Percentiles rank a stretch among this genome's conserved stretches.
Conservation (phyloP, 2,113 vertebrate genomes). For the Halichoerus grypus region DNA sequence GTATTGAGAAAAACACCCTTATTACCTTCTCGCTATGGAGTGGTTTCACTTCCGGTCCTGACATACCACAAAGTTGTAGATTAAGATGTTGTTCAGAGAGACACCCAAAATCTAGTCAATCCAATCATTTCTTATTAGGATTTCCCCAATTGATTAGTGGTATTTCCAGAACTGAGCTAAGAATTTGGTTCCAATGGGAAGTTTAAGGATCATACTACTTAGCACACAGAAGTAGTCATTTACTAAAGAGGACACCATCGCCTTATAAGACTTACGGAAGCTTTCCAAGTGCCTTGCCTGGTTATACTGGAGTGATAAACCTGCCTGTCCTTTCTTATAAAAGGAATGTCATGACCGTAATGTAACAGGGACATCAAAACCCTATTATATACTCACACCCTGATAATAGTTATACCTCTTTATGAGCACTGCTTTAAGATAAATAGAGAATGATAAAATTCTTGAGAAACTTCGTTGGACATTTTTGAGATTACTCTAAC, state of each 20-base stretch:
- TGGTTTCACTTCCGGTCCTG: not conserved
- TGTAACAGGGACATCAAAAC: not conserved
- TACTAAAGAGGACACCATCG: constrained; percentile 44
- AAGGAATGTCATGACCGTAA: not conserved
- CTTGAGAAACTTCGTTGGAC: not conserved
- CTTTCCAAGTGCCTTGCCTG: not conserved
- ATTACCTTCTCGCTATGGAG: not conserved
- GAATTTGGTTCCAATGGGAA: not conserved
- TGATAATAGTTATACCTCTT: not conserved
- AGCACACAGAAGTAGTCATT: not conserved
- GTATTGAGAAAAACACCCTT: not conserved
- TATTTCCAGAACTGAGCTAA: constrained; percentile 38
- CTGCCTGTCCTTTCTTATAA: not conserved
- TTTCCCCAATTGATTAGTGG: not conserved
- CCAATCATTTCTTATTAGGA: not conserved
- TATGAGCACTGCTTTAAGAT: not conserved
- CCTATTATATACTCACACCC: not conserved
- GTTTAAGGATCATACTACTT: not conserved
- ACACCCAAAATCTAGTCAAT: not conserved
- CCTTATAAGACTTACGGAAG: constrained; percentile 10
- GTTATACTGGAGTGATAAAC: not conserved
- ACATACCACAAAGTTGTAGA: not conserved
- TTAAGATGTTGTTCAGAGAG: not conserved
- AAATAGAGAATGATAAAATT: not conserved
- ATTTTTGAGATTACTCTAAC: constrained; percentile 28